Evolutionary conservation across 2,113 vertebrate genomes (phyloP).

Genomic region (Platysteira castanea): DNA sequence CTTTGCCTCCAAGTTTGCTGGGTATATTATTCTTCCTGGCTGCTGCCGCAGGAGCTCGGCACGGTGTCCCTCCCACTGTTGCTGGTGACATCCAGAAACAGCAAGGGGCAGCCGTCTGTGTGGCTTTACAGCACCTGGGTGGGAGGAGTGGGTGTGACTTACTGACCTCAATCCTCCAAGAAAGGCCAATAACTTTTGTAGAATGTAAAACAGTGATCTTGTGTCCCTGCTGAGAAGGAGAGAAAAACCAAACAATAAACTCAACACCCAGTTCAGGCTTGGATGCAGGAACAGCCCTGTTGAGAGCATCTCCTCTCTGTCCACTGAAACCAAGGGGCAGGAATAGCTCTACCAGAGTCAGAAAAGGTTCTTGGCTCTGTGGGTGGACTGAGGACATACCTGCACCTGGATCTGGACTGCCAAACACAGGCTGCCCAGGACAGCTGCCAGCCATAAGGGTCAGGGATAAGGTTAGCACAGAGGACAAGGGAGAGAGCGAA

Average conservation of each 20-base stretch:
- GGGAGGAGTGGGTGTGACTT: background rate
- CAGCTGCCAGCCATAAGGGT: background rate
- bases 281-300: background rate
- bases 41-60: rapidly evolving
- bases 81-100: background rate
- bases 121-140: background rate
- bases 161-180: background rate
- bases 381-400: background rate
- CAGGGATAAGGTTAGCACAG: background rate
- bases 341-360: background rate
- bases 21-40: background rate
- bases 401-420: background rate
- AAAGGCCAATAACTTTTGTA: background rate
- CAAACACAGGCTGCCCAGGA: background rate
- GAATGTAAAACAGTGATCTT: background rate
- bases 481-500: background rate
- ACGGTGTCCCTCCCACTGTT: rapidly evolving
- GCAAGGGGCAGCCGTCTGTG: rapidly evolving
- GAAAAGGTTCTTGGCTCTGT: background rate
- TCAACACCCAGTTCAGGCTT: background rate
- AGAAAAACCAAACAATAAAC: background rate
- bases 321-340: background rate
- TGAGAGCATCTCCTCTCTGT: background rate
- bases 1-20: background rate
- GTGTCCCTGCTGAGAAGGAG: background rate